These are phyloP conservation scores for Torymus texanus DNA, from an alignment of 2,888 invertebrate species.

Conservation along the genomic window DNA sequence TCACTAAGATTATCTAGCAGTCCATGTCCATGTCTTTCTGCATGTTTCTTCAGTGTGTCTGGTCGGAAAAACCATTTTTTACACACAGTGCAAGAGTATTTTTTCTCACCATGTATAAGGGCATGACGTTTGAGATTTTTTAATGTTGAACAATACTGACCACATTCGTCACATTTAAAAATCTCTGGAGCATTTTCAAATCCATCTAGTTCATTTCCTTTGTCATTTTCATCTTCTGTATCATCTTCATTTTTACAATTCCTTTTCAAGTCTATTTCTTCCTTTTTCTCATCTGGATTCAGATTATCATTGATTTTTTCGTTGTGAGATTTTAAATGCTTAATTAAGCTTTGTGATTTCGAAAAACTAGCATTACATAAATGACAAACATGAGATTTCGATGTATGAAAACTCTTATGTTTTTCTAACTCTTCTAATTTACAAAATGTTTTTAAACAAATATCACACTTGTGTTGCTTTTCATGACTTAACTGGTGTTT, in stretches of 20 bases:
- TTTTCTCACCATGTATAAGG: conserved; percentile 73
- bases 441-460: conserved; percentile 69
- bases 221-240: conserved; percentile 65
- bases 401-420: conserved; percentile 66
- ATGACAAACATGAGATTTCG: conserved; percentile 69
- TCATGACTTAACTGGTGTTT: conserved; percentile 71
- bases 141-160: conserved; percentile 71
- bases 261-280: conserved; percentile 30
- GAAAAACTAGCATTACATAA: conserved; percentile 68
- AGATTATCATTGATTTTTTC: conserved; percentile 59
- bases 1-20: conserved; percentile 71
- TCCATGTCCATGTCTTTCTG: conserved; percentile 73
- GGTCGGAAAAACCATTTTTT: conserved; percentile 73
- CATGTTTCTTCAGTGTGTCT: conserved; percentile 73
- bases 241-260: conserved; percentile 58
- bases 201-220: conserved; percentile 58
- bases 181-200: conserved; percentile 64
- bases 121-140: conserved; percentile 71
- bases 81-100: conserved; percentile 73
- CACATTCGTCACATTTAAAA: conserved; percentile 71
- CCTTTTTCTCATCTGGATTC: conserved; percentile 29
- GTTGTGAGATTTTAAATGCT: conserved; percentile 68
- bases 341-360: conserved; percentile 65
- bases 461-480: conserved; percentile 69
- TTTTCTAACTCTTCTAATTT: conserved; percentile 70